Conservation (phyloP, 2,113 vertebrate genomes). For the Centropus unirufus region DNA sequence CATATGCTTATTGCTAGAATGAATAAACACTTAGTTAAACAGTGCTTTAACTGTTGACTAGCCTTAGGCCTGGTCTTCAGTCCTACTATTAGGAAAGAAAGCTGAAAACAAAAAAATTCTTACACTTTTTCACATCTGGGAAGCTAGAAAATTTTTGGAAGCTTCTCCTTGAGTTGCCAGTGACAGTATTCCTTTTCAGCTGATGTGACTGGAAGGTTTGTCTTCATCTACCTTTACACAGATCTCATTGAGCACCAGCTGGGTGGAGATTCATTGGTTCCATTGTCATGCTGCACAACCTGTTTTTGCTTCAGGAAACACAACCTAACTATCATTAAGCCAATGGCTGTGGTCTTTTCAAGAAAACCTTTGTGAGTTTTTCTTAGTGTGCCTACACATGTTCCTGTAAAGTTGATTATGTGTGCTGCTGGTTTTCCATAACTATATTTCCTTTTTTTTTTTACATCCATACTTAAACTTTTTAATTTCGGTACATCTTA, state of each 20-base stretch:
- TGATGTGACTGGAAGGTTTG: neutral
- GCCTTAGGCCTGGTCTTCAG: neutral
- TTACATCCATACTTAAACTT: neutral
- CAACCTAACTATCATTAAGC: neutral
- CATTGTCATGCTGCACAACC: neutral
- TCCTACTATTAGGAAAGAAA: neutral
- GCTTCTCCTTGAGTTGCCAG: neutral
- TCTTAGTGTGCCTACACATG: neutral
- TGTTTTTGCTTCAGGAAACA: neutral
- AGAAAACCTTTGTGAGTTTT: neutral
- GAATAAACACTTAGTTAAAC: neutral
- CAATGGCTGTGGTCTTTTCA: neutral
- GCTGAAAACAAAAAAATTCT: neutral
- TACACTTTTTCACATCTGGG: neutral
- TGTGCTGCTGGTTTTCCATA: neutral
- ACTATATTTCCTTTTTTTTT: neutral
- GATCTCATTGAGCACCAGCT: neutral
- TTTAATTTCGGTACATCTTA: neutral
- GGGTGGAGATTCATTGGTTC: neutral
- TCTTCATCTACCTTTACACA: neutral
- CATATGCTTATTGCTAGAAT: neutral
- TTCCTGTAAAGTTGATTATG: neutral
- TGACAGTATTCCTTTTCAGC: neutral
- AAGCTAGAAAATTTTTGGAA: neutral
- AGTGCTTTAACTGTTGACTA: constrained; percentile 7